A percentile compares a stretch with the other conserved stretches of the same genome.
Conservation (phyloP, 1,140 invertebrate genomes). For the Ceratina australensis region DNA sequence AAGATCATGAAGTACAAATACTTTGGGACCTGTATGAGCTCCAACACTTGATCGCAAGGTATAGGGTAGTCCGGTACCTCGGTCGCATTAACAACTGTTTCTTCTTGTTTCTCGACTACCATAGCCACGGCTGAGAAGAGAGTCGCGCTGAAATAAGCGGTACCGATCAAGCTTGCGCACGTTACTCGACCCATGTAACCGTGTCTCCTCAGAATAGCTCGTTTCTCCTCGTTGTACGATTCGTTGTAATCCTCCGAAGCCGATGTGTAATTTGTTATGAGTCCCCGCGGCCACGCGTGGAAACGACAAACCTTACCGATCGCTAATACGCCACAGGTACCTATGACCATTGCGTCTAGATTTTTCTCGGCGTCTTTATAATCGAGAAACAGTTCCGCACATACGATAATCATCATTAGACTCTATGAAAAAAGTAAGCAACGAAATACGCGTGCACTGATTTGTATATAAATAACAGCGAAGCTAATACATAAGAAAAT, state of each 20-base stretch:
- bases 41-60: constrained; percentile 9
- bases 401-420: not conserved
- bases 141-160: constrained; percentile 10
- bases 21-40: not conserved
- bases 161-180: constrained; percentile 5
- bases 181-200: constrained; percentile 26
- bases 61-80: not conserved
- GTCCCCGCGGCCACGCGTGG: not conserved
- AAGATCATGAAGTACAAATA: not conserved
- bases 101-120: not conserved
- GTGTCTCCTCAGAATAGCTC: constrained; percentile 22
- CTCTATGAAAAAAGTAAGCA: not conserved
- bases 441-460: too few relatives aligned
- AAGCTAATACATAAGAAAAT: not conserved
- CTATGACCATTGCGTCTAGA: constrained; percentile 21
- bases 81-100: constrained; percentile 5
- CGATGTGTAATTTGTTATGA: constrained; percentile 33
- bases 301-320: constrained; percentile 25
- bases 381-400: constrained; percentile 24
- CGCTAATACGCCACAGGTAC: constrained; percentile 17
- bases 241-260: constrained; percentile 38
- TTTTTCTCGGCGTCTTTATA: constrained; percentile 20
- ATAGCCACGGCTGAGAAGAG: constrained; percentile 15
- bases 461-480: too few relatives aligned
- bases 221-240: not conserved